Evolutionary conservation across 2,113 vertebrate genomes (phyloP).

Genomic region (Scomber scombrus): DNA sequence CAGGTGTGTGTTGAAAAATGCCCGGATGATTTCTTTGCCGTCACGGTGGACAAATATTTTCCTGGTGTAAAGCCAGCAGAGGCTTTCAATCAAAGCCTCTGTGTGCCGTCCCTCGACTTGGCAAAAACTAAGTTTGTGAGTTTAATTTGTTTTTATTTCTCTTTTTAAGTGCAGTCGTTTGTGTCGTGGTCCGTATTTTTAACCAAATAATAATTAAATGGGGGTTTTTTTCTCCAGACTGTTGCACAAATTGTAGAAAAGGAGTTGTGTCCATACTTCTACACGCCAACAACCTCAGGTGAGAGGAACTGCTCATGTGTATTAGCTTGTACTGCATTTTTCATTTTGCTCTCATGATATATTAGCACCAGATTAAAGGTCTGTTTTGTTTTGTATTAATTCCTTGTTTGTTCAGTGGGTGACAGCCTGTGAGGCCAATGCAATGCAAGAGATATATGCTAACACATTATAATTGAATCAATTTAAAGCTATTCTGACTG

Average conservation of each 20-base stretch:
- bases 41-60: fast-evolving
- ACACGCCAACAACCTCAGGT: slow-evolving; percentile 84
- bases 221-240: slow-evolving; percentile 67
- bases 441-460: no score
- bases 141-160: not conserved
- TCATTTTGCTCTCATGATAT: not conserved
- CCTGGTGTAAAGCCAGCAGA: fast-evolving
- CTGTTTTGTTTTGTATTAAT: not conserved
- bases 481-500: not conserved
- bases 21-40: slow-evolving; percentile 55
- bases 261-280: slow-evolving; percentile 86
- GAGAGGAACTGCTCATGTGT: slow-evolving; percentile 37
- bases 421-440: no score
- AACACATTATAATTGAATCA: no score
- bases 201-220: not conserved
- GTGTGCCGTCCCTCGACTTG: slow-evolving; percentile 83
- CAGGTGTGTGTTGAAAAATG: slow-evolving; percentile 89
- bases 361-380: not conserved
- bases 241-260: slow-evolving; percentile 70
- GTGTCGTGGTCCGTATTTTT: not conserved
- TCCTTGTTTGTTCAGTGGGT: not conserved
- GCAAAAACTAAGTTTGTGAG: slow-evolving; percentile 51
- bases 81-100: slow-evolving; percentile 71
- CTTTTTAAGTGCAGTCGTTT: not conserved
- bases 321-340: not conserved